phyloP scores from a whole-genome alignment of 2,888 invertebrate genomes.

The Cactoblastis cactorum region DNA sequence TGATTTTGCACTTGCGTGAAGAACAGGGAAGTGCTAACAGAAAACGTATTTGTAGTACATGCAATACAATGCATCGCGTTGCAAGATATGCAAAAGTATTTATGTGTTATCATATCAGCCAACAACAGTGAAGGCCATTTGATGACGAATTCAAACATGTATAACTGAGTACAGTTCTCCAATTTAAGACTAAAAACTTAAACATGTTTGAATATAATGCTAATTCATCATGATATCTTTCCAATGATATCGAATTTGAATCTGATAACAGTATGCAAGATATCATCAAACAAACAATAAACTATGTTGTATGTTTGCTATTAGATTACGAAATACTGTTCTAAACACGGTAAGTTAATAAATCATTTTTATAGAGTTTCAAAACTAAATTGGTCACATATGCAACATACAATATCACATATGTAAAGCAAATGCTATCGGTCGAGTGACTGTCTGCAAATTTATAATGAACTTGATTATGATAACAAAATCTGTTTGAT shows the following conservation, averaged over 20 bases:
- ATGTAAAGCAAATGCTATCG: conserved; percentile 28
- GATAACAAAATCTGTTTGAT: conserved; percentile 26
- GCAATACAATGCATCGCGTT: conserved; percentile 27
- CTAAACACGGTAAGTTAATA: conserved; percentile 7
- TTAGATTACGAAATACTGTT: conserved; percentile 5
- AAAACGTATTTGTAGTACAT: conserved; percentile 31
- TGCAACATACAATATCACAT: conserved; percentile 24
- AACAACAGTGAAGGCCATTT: conserved; percentile 59
- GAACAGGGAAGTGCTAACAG: conserved; percentile 40
- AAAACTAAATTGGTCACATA: background rate
- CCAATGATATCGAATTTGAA: background rate
- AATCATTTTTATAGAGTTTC: conserved; percentile 11
- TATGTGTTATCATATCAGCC: conserved; percentile 56
- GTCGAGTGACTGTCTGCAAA: conserved; percentile 28
- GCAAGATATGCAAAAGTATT: conserved; percentile 27
- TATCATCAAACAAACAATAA: background rate
- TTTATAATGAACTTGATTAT: conserved; percentile 34
- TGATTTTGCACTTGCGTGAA: conserved; percentile 36
- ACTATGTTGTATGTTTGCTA: background rate
- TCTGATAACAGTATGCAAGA: background rate
- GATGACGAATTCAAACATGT: conserved; percentile 21
- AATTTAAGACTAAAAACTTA: too few relatives aligned
- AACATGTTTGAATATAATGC: too few relatives aligned
- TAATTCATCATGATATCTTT: background rate
- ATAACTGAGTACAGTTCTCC: too few relatives aligned